Evolutionary conservation across 2,888 invertebrate genomes (phyloP).

Genomic region (Plagodis pulveraria): DNA sequence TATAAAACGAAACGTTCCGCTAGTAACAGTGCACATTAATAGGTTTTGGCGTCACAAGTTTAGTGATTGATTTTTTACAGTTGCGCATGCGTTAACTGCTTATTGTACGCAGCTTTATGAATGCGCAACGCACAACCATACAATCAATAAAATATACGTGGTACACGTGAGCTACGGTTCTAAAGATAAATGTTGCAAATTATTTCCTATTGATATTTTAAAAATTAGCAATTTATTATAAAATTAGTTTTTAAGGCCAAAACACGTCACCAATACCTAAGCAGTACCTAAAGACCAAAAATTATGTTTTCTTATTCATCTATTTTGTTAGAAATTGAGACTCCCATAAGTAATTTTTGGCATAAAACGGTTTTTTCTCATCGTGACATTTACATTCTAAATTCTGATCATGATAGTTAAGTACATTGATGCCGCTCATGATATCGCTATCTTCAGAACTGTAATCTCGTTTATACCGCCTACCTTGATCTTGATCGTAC

Average conservation of each 20-base stretch:
- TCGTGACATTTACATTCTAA: too few relatives aligned
- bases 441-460: conserved; percentile 35
- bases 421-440: too few relatives aligned
- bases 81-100: conserved; percentile 55
- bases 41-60: conserved; percentile 12
- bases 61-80: not conserved
- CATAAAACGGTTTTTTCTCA: too few relatives aligned
- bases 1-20: not conserved
- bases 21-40: too few relatives aligned
- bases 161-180: conserved; percentile 40
- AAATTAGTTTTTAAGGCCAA: not conserved
- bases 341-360: too few relatives aligned
- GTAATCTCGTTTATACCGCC: conserved; percentile 44
- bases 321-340: too few relatives aligned
- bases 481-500: conserved; percentile 53
- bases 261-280: too few relatives aligned
- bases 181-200: conserved; percentile 22
- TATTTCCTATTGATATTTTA: not conserved
- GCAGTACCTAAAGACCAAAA: too few relatives aligned
- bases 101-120: conserved; percentile 44
- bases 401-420: too few relatives aligned
- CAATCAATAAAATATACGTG: conserved; percentile 56
- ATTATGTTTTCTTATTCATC: too few relatives aligned
- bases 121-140: conserved; percentile 55
- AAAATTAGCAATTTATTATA: not conserved